These are phyloP conservation scores for Lepidocyrtinus sp. DNA, from an alignment of 2,888 invertebrate genomes.

Conservation along the genomic window DNA sequence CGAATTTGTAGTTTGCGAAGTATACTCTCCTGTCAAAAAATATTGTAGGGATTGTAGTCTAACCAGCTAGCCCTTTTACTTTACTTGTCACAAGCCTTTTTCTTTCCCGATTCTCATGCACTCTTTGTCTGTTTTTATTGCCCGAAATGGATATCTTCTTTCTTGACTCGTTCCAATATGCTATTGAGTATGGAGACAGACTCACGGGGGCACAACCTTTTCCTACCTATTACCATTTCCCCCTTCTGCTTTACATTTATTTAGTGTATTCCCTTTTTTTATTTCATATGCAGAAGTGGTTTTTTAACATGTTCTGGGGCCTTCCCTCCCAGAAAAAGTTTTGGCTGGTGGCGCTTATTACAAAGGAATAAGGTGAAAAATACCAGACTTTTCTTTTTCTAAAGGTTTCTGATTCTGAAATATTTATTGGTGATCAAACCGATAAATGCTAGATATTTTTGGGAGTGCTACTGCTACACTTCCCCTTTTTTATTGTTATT, in stretches of 20 bases:
- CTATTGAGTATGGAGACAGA: slow-evolving; percentile 12
- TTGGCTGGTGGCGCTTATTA: slow-evolving; percentile 13
- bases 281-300: slow-evolving; percentile 40
- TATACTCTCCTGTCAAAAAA: slow-evolving; percentile 57
- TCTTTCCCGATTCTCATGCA: slow-evolving; percentile 49
- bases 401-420: slow-evolving; percentile 70
- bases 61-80: neutral
- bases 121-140: slow-evolving; percentile 68
- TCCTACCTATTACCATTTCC: neutral
- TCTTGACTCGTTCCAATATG: slow-evolving; percentile 50
- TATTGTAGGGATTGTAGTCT: neutral
- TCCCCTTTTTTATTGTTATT: slow-evolving; percentile 13
- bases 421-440: slow-evolving; percentile 70
- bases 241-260: neutral
- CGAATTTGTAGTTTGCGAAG: slow-evolving; percentile 70
- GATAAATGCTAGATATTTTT: slow-evolving; percentile 68
- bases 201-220: neutral
- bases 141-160: slow-evolving; percentile 68
- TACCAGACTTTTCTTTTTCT: slow-evolving; percentile 33
- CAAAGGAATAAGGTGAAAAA: slow-evolving; percentile 15
- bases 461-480: slow-evolving; percentile 45
- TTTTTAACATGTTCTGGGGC: slow-evolving; percentile 5
- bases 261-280: slow-evolving; percentile 19
- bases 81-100: slow-evolving; percentile 27
- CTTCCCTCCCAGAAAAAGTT: neutral